Base-by-base conservation (phyloP, 1,140 invertebrate species). In the Drosophila mayri region DNA sequence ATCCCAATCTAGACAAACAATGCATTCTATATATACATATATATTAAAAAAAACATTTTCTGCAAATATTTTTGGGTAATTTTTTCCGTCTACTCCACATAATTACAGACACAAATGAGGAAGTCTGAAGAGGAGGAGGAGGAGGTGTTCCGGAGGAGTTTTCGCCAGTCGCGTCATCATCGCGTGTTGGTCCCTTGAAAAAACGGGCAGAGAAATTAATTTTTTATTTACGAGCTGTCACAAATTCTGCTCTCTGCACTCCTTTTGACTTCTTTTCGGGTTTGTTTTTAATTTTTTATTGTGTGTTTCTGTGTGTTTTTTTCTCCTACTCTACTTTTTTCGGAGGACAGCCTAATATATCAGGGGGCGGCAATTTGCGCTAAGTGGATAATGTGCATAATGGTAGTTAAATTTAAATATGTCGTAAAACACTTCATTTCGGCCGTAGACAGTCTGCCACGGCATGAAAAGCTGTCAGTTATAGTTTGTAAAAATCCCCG, bases 321-420 rank as follows among this genome's bases (percentile, higher is more conserved):
- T 18, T 18, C 41, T 57, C 58, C 9, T 18, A 12, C 18, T 4
- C 18, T 41, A 41, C 20, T 20, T 43, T 40, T 55, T 18, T 57
- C 60, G 44, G 67, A 52, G 49, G 55, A 18, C 61, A 61, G 65
- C 76, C 76, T 88, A 84, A 88, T 84, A 88, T 90, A 90, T 73
- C 81, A 85, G 85, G 74, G 85, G 85, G 85, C 81, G 85, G 85
- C 80, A 88, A 88, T 88, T 88, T 88, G 57, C 74, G 66, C 85
- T 90, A 88, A 88, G 85, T 88, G 85, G 85, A 88, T 88, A 88
- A 88, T 88, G 78, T 88, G 74, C 77, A 88, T 90, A 85, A 90
- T 88, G 81, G 77, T 88, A 85, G 85, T 88, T 88, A 90, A 85
- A 88, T 88, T 88, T 88, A 90, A 88, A 88, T 88, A 88, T 88